Conservation (phyloP, 2,797 vertebrate genomes). For the Acrossocheilus wenchowensis region DNA sequence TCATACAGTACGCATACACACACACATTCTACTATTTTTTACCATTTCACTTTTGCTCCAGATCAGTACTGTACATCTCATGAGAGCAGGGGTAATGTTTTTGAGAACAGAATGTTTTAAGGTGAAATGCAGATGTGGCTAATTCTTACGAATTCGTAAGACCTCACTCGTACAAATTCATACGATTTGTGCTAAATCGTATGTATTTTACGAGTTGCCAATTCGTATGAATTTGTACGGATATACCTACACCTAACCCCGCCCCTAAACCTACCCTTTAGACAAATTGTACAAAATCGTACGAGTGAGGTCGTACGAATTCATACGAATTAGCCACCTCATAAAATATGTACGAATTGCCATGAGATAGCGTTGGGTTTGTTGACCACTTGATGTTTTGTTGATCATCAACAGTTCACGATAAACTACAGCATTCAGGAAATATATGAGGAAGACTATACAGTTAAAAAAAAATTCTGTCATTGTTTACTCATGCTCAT, state of each 20-base stretch:
- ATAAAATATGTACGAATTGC: no score
- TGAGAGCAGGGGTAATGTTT: not conserved
- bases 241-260: no score
- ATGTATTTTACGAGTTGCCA: no score
- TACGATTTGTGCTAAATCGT: no score
- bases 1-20: constrained; percentile 39
- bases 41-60: constrained; percentile 56
- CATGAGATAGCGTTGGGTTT: no score
- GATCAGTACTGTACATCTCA: constrained; percentile 37
- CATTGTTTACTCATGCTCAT: not conserved
- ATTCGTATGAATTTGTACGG: no score
- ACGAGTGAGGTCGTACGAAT: no score
- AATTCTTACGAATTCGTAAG: no score
- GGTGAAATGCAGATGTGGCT: not conserved
- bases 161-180: no score
- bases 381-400: not conserved
- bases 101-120: constrained; percentile 4
- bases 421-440: not conserved
- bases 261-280: no score
- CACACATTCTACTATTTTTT: constrained; percentile 64
- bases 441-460: not conserved
- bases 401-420: not conserved
- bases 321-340: no score
- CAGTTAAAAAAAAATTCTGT: not conserved
- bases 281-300: no score